Evolutionary conservation across 2,797 vertebrate species (phyloP), one percentile per base, ranked within the genome.

Genomic region (Rhyacichthys aspro): DNA sequence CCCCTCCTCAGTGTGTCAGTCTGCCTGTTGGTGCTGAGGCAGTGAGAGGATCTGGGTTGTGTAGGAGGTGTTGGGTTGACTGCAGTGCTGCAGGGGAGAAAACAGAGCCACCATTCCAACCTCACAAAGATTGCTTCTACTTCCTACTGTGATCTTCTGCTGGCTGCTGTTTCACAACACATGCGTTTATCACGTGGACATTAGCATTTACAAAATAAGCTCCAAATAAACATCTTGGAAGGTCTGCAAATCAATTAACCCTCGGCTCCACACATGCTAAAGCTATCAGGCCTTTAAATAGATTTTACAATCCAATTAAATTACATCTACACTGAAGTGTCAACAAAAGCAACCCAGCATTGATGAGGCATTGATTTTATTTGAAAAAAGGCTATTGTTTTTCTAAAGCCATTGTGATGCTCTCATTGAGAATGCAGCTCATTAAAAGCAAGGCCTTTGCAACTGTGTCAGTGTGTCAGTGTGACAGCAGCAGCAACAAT

Each of bases 41-140:
- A 68, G 78, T 70, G 86, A 77, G 78, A 85, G 75, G 79, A 88
- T 86, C 88, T 90, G 85, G 69, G 70, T 63, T 84, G 90, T 87
- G 88, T 90, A 60, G 88, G 90, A 89, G 88, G 86, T 86, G 85
- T 76, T 34, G 76, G 78, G 82, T 78, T 73, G 81, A 86, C 76
- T 84, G 84, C 64, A 68, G 77, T 55, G 76, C 87, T 86, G 83
- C 70, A 70, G 85, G 87, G 80, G 83, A 88, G 83, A 87, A 74
- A 78, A 78, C 77, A 45, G 43, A 44, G 55, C 67, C 68, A 39
- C 75, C 58, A 23, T 68, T 81, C 81, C 78, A 81, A 83, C 74
- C 79, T 79, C 50, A 1, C 76, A 71, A 67, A 64, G 67, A 82
- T 44, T 57, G 56, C 73, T 70, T 72, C 74, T 50, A 62, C 71